A percentile compares a stretch with the other conserved stretches of the same genome.
Conservation (phyloP, 2,113 vertebrate species). For the Oreamnos americanus region DNA sequence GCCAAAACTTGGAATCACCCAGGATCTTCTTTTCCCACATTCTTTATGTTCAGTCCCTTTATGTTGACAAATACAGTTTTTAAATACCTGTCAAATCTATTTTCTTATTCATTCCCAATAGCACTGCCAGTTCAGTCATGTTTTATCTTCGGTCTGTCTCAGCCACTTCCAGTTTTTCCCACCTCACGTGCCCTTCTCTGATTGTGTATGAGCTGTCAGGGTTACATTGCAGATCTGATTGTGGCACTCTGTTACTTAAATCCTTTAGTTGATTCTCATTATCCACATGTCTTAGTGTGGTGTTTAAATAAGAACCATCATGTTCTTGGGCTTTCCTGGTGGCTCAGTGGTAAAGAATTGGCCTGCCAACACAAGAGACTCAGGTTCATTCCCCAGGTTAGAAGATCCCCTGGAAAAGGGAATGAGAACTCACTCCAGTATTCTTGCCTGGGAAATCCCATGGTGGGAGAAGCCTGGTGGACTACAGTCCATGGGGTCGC, state of each 20-base stretch:
- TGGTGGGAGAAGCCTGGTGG: not conserved
- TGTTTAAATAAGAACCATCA: not conserved
- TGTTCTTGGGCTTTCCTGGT: not conserved
- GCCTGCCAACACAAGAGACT: not conserved
- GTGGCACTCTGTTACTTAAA: not conserved
- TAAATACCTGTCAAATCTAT: not conserved
- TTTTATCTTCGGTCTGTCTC: not conserved
- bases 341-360: not conserved
- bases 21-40: not conserved
- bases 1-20: not conserved
- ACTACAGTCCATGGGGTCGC: not conserved
- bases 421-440: not conserved
- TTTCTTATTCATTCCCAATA: not conserved
- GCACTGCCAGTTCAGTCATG: not conserved
- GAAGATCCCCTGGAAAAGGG: not conserved
- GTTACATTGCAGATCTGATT: not conserved
- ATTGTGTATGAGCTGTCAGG: not conserved
- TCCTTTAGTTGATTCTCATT: not conserved
- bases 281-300: not conserved
- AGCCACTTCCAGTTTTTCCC: not conserved
- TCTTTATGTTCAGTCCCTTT: not conserved
- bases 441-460: not conserved
- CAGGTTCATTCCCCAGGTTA: not conserved
- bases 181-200: not conserved
- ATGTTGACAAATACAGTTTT: not conserved